A percentile compares a stretch with the other conserved stretches of the same genome.
Evolutionary conservation across 2,888 invertebrate genomes (phyloP).

Genomic region (Eristalis intricaria): DNA sequence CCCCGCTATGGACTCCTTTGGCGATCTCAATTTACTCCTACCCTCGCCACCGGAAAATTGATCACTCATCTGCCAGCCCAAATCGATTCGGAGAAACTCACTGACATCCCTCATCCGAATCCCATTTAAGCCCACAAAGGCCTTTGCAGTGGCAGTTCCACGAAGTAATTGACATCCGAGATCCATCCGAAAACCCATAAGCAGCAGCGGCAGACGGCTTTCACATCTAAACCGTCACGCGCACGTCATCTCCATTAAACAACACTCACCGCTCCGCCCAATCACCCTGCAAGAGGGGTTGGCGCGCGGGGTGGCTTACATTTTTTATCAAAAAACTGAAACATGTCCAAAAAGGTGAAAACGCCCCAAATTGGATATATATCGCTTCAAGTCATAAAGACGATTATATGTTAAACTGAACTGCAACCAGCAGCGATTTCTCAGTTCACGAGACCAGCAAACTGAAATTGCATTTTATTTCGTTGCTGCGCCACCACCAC

Average conservation of each 20-base stretch:
- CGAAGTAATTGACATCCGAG: background rate
- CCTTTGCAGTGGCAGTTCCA: background rate
- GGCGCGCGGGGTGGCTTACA: background rate
- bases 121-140: background rate
- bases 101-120: background rate
- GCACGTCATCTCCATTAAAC: background rate
- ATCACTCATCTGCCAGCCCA: background rate
- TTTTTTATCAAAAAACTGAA: background rate
- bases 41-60: background rate
- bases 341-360: background rate
- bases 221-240: background rate
- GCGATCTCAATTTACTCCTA: background rate
- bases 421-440: conserved; percentile 62
- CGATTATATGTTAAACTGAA: conserved; percentile 70
- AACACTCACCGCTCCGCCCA: background rate
- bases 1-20: background rate
- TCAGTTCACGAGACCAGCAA: conserved; percentile 60
- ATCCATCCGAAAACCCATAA: background rate
- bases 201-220: background rate
- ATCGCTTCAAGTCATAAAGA: conserved; percentile 64
- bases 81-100: background rate
- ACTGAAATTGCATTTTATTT: conserved; percentile 67
- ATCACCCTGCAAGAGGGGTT: too few relatives aligned
- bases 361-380: conserved; percentile 50
- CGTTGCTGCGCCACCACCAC: background rate